Conservation (phyloP, 2,888 invertebrate species). For the Stratiomys singularior region DNA sequence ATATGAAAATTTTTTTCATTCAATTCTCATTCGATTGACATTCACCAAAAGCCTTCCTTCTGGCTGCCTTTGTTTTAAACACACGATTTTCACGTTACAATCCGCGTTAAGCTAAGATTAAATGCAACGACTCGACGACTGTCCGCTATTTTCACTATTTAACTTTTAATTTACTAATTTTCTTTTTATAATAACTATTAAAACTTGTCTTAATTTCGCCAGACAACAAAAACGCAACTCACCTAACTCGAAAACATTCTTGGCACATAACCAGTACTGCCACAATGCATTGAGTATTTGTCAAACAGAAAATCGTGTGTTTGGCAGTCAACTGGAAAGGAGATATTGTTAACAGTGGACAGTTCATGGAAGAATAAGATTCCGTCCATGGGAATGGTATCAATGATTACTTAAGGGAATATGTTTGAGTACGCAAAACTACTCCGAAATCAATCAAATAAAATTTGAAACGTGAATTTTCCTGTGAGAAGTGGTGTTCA, state of each 20-base stretch:
- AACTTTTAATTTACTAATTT: background rate
- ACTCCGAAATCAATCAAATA: too few relatives aligned
- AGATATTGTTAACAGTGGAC: too few relatives aligned
- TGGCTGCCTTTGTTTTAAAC: conserved; percentile 13
- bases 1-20: background rate
- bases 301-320: background rate
- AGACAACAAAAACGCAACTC: conserved; percentile 50
- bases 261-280: conserved; percentile 47
- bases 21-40: conserved; percentile 2
- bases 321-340: too few relatives aligned
- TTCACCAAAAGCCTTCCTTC: background rate
- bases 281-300: conserved; percentile 1
- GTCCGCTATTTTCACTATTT: background rate
- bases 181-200: conserved; percentile 8
- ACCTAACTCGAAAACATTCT: conserved; percentile 46
- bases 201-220: conserved; percentile 45
- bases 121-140: background rate
- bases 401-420: too few relatives aligned
- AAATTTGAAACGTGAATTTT: too few relatives aligned
- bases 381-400: too few relatives aligned
- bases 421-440: too few relatives aligned
- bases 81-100: background rate
- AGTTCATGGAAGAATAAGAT: too few relatives aligned
- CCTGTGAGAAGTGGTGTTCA: too few relatives aligned
- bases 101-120: background rate